phyloP scores from a whole-genome alignment of 1,140 invertebrate genomes.

The Bombus vancouverensis region DNA sequence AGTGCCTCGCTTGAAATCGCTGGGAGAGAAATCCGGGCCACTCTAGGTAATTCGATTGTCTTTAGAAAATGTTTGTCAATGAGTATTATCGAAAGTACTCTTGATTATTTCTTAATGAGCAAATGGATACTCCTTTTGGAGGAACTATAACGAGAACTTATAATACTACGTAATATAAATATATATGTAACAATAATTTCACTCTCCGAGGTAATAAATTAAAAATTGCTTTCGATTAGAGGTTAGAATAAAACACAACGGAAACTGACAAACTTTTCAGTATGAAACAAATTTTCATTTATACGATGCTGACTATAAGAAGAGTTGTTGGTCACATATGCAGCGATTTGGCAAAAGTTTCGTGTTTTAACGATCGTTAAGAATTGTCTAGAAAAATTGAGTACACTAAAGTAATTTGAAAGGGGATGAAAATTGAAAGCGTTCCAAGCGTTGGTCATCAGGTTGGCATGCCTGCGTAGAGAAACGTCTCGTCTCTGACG shows the following conservation, averaged over 20 bases:
- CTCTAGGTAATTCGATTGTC: slow-evolving; percentile 21
- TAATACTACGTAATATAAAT: background rate
- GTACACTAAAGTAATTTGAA: background rate
- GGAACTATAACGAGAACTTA: background rate
- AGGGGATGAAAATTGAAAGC: background rate
- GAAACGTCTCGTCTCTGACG: background rate
- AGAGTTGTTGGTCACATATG: too few relatives aligned
- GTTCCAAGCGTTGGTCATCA: background rate
- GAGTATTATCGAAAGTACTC: background rate
- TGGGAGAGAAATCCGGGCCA: slow-evolving; percentile 8
- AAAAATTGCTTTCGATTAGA: too few relatives aligned
- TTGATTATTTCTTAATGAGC: background rate
- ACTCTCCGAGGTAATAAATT: too few relatives aligned
- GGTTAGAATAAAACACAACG: too few relatives aligned
- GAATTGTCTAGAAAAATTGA: background rate
- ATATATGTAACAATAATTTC: too few relatives aligned
- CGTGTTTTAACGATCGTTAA: background rate
- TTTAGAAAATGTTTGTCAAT: slow-evolving; percentile 4
- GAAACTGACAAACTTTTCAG: too few relatives aligned
- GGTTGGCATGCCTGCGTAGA: background rate
- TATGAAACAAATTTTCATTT: too few relatives aligned
- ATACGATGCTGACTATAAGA: too few relatives aligned
- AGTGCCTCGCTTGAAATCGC: slow-evolving; percentile 22
- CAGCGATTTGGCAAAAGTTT: background rate
- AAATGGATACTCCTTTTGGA: background rate